Evolutionary conservation across 2,797 vertebrate species (phyloP).

Genomic region (Schizopygopsis pylzovi): DNA sequence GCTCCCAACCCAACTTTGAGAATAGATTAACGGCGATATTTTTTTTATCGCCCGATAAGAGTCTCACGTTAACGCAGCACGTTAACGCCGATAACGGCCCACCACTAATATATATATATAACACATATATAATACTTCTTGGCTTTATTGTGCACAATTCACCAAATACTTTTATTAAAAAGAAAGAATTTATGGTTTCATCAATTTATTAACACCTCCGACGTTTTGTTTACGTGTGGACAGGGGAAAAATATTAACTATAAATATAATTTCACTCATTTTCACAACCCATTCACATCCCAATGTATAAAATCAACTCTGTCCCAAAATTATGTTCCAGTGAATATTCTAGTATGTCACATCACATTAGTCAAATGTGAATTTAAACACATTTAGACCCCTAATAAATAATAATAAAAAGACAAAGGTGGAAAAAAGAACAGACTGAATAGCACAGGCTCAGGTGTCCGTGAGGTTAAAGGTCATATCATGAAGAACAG

Average conservation of each 20-base stretch:
- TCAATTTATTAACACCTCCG: not conserved
- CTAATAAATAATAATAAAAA: not conserved
- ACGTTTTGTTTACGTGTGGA: not conserved
- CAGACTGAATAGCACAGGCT: slow-evolving; percentile 6
- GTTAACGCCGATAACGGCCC: too few relatives aligned
- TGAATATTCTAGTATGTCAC: not conserved
- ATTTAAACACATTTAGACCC: not conserved
- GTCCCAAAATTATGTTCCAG: not conserved
- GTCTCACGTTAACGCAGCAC: too few relatives aligned
- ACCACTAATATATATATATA: too few relatives aligned
- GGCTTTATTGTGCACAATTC: not conserved
- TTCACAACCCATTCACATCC: not conserved
- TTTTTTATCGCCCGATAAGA: too few relatives aligned
- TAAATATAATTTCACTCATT: not conserved
- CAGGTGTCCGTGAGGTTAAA: slow-evolving; percentile 31
- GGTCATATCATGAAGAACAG: not conserved
- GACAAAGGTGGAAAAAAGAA: not conserved
- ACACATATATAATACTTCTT: not conserved
- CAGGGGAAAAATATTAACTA: not conserved
- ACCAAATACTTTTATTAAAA: not conserved
- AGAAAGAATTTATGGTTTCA: not conserved
- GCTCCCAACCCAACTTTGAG: too few relatives aligned
- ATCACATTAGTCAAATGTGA: not conserved
- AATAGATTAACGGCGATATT: too few relatives aligned
- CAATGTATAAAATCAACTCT: not conserved